Conservation (phyloP, 2,113 vertebrate genomes). For the Sakesphorus luctuosus region DNA sequence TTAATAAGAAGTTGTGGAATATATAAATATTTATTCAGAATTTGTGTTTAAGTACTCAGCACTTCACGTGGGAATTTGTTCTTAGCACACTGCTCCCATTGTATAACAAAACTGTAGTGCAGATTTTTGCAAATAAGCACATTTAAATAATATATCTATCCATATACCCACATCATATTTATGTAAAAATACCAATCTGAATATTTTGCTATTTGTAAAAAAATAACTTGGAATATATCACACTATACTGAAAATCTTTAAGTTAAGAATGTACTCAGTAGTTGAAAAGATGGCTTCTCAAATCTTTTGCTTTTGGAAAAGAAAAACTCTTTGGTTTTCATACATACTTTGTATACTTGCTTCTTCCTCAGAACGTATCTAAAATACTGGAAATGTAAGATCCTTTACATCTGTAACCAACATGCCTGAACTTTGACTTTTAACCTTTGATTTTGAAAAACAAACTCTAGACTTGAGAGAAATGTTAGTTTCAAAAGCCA, state of each 20-base stretch:
- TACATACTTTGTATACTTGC: neutral
- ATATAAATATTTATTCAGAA: neutral
- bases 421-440: neutral
- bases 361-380: neutral
- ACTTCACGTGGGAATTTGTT: neutral
- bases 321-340: neutral
- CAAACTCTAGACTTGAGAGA: neutral
- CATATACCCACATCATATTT: neutral
- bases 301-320: neutral
- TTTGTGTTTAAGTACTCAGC: neutral
- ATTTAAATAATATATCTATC: neutral
- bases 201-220: neutral
- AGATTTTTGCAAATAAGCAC: neutral
- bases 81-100: neutral
- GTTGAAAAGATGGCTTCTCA: neutral
- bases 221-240: neutral
- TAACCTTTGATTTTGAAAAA: neutral
- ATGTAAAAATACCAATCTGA: neutral
- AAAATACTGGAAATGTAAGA: neutral
- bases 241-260: neutral
- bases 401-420: neutral
- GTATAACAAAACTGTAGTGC: neutral
- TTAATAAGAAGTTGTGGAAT: neutral
- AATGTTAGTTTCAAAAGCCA: neutral
- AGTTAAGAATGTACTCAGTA: neutral